Conservation (phyloP, 1,140 invertebrate genomes). For the Wiebesia pumilae region DNA sequence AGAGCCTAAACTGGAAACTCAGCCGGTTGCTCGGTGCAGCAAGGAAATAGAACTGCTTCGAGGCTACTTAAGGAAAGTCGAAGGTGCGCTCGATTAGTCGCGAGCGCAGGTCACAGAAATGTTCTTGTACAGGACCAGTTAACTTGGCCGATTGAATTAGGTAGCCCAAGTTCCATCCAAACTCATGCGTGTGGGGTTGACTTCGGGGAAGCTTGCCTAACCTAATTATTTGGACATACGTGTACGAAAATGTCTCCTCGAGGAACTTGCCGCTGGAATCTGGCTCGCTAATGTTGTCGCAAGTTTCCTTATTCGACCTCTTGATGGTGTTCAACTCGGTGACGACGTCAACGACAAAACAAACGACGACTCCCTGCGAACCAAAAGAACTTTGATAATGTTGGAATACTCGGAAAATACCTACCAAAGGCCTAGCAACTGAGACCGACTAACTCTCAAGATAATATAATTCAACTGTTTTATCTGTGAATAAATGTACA, state of each 20-base stretch:
- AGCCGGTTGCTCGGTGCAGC: too few species aligned
- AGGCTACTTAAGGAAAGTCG: not conserved
- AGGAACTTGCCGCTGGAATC: not conserved
- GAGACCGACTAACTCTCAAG: too few species aligned
- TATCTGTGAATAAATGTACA: too few species aligned
- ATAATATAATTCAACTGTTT: too few species aligned
- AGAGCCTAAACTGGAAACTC: not conserved
- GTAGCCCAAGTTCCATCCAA: constrained; percentile 41
- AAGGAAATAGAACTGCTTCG: not conserved
- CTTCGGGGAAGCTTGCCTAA: not conserved
- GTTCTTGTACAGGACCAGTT: constrained; percentile 2
- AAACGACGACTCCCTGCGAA: too few species aligned
- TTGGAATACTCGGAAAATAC: too few species aligned
- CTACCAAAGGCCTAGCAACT: too few species aligned
- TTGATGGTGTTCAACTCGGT: too few species aligned
- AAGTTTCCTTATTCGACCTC: too few species aligned
- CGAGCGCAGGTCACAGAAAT: constrained; percentile 9
- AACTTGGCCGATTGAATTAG: constrained; percentile 60
- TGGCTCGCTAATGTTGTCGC: not conserved
- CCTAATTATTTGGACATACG: not conserved
- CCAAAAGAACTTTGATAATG: too few species aligned
- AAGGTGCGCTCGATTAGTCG: not conserved
- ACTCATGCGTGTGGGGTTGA: not conserved
- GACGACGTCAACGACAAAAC: too few species aligned
- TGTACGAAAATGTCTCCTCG: not conserved